Conservation (phyloP, 2,797 vertebrate genomes). For the Paguma larvata region DNA sequence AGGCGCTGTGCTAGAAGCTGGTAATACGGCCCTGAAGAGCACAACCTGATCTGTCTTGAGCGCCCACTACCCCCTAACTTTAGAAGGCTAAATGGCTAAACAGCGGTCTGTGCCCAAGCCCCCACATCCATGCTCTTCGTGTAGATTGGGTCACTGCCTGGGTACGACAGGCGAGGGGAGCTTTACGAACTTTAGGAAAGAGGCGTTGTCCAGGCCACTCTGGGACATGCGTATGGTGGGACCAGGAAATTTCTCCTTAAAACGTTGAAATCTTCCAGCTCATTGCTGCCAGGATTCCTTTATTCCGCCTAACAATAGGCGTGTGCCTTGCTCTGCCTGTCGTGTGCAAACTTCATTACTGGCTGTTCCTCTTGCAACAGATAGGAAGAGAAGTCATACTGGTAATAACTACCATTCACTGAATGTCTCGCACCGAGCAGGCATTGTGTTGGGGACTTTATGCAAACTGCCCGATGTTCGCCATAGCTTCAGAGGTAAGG, state of each 20-base stretch:
- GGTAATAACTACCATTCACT: not conserved
- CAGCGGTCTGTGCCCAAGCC: not conserved
- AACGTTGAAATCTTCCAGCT: not conserved
- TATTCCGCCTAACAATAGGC: not conserved
- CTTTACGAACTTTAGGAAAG: not conserved
- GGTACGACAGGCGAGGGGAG: too few relatives aligned
- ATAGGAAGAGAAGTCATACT: not conserved
- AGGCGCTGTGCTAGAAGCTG: not conserved
- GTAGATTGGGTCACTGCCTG: not conserved
- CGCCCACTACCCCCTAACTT: not conserved
- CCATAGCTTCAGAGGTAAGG: not conserved
- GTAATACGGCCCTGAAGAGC: not conserved
- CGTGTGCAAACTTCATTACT: not conserved
- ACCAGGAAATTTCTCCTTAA: not conserved
- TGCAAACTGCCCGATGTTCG: not conserved
- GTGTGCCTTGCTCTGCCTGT: not conserved
- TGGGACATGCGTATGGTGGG: not conserved
- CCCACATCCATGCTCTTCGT: not conserved
- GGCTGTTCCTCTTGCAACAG: not conserved
- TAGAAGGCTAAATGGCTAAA: not conserved
- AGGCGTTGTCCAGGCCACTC: not conserved
- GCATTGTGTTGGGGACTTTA: not conserved
- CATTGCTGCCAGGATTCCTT: not conserved
- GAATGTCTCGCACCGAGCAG: not conserved
- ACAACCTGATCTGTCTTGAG: too few relatives aligned